Conservation (phyloP, 2,888 invertebrate genomes). For the Stomorhina lunata region DNA sequence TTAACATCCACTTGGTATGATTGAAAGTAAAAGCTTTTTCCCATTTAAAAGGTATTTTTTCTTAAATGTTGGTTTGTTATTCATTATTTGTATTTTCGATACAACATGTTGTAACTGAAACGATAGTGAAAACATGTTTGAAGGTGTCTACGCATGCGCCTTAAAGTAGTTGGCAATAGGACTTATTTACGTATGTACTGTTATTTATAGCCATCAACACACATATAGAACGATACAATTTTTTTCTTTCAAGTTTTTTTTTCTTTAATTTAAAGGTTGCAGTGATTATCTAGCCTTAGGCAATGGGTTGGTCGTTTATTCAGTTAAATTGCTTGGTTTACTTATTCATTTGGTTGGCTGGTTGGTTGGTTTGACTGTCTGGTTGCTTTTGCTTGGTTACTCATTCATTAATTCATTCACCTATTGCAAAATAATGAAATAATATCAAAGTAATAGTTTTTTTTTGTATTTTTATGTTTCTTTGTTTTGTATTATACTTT, state of each 20-base stretch:
- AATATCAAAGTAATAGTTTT: not conserved
- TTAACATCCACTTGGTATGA: slow-evolving; percentile 69
- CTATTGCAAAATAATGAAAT: slow-evolving; percentile 57
- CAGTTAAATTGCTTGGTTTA: not conserved
- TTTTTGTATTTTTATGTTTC: not conserved
- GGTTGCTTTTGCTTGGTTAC: not conserved
- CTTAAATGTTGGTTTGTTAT: not conserved
- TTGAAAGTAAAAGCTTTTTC: slow-evolving; percentile 75
- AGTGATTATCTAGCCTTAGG: slow-evolving; percentile 42
- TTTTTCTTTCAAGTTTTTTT: not conserved
- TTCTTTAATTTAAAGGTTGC: slow-evolving; percentile 57
- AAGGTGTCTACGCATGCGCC: slow-evolving; percentile 39
- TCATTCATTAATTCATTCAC: slow-evolving; percentile 45
- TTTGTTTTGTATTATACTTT: slow-evolving; percentile 3
- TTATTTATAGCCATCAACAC: not conserved
- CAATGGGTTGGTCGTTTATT: slow-evolving; percentile 43
- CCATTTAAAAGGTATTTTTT: slow-evolving; percentile 28
- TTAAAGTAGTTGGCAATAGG: not conserved
- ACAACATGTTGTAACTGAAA: slow-evolving; percentile 52
- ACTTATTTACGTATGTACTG: not conserved
- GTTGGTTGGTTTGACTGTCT: not conserved
- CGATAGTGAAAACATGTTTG: slow-evolving; percentile 70
- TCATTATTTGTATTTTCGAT: slow-evolving; percentile 3
- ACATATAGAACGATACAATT: not conserved
- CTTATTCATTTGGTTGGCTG: not conserved